These are phyloP conservation scores for Tachyglossus aculeatus DNA, from an alignment of 2,797 vertebrate genomes.

Conservation along the genomic window DNA sequence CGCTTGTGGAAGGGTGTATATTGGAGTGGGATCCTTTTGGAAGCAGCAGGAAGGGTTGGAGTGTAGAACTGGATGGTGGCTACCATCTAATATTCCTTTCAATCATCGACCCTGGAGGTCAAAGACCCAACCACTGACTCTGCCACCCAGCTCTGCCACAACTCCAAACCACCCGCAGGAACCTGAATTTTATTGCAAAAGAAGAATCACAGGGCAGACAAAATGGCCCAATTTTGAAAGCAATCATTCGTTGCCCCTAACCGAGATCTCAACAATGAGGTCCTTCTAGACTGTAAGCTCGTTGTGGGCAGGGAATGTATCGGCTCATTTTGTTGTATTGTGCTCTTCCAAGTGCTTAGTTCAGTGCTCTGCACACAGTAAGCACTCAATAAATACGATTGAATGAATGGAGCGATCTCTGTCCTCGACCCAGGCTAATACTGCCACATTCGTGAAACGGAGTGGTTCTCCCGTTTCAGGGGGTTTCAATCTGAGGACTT, in stretches of 20 bases:
- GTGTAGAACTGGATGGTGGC: conserved; percentile 8
- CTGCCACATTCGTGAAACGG: too few relatives aligned
- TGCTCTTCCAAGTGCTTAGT: too few relatives aligned
- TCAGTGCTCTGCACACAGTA: too few relatives aligned
- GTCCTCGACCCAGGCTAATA: too few relatives aligned
- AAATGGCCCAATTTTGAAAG: background rate
- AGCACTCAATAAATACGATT: too few relatives aligned
- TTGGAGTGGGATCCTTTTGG: too few relatives aligned
- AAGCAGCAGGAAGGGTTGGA: too few relatives aligned
- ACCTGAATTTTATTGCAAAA: background rate
- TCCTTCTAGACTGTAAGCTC: background rate
- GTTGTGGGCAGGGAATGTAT: background rate
- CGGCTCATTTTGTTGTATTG: too few relatives aligned
- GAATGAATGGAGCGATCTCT: too few relatives aligned
- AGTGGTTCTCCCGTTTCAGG: too few relatives aligned
- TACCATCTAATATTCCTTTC: conserved; percentile 12
- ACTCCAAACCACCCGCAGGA: background rate
- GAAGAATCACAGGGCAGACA: conserved; percentile 22
- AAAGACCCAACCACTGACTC: conserved; percentile 15
- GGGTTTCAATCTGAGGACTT: too few relatives aligned
- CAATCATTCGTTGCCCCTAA: background rate
- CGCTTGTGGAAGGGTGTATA: too few relatives aligned
- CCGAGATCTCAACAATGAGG: conserved; percentile 9
- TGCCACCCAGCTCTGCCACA: conserved; percentile 1
- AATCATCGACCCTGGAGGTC: background rate